A percentile compares a stretch with the other conserved stretches of the same genome.
phyloP scores from a whole-genome alignment of 2,888 invertebrate genomes.

The Malthinus flaveolus region DNA sequence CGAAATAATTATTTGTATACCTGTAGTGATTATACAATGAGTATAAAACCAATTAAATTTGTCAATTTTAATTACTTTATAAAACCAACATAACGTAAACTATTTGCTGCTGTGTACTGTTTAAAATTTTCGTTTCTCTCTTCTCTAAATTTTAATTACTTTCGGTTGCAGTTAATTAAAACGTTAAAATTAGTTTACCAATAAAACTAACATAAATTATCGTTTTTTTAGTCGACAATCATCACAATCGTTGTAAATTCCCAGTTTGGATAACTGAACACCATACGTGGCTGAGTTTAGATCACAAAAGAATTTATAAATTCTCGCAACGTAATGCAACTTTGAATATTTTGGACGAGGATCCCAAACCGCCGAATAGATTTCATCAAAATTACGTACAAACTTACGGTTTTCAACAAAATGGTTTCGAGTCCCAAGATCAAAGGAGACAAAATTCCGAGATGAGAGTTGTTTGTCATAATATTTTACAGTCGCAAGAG shows the following conservation, averaged over 20 bases:
- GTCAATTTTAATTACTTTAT: too few species aligned
- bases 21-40: too few species aligned
- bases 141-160: too few species aligned
- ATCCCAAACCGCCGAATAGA: slow-evolving; percentile 36
- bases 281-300: slow-evolving; percentile 79
- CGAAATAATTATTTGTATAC: too few species aligned
- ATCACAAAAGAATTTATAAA: slow-evolving; percentile 72
- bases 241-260: slow-evolving; percentile 76
- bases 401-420: slow-evolving; percentile 45
- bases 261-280: slow-evolving; percentile 78
- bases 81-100: too few species aligned
- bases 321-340: slow-evolving; percentile 76
- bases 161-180: too few species aligned
- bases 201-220: neutral
- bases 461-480: slow-evolving; percentile 66
- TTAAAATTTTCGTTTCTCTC: too few species aligned
- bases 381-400: slow-evolving; percentile 46
- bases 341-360: slow-evolving; percentile 55
- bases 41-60: too few species aligned
- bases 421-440: slow-evolving; percentile 50
- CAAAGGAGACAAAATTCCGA: slow-evolving; percentile 54
- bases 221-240: slow-evolving; percentile 65
- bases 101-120: too few species aligned
- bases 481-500: slow-evolving; percentile 61
- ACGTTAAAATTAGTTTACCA: too few species aligned